Base-by-base conservation (phyloP, 1,140 invertebrate genomes). In the Sitodiplosis mosellana region DNA sequence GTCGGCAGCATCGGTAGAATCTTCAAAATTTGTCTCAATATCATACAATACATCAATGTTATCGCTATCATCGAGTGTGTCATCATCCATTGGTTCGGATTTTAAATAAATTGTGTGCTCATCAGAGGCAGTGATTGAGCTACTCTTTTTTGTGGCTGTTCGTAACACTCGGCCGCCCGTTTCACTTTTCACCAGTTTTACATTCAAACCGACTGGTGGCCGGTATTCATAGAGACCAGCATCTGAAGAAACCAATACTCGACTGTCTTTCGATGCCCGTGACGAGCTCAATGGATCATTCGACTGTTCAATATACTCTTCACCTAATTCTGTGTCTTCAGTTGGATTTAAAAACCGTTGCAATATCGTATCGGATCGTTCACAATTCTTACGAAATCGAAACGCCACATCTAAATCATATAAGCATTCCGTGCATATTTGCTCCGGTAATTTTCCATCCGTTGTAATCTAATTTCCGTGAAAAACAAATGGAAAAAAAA, bases 371-470 rank as follows among this genome's bases (percentile, higher is more conserved):
- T 56, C 48, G 7, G 60, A 56, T 7, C 52, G 52, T 45, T 57
- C 48, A 27, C 60, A 63, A 41, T 64, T 64, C 38, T 56, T 56
- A 5, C 53, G 57, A 34, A 64, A 64, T 11, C 58, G 54, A 49
- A 54, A 64, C 2, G 59, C 54, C 6, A 56, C 51, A 21, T 53
- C 51, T 1, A 64, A 48, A 45, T 64, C 62, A 8, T 53, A 45
- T 20, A 56, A 50, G 17, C 62, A 64, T 21, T 49, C 49, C 20
- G 49, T 45, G 40, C 62, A 64, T 34, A 64, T 64, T 47, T 61
- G 58, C 20, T 59, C 52, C 18, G 61, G 60, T 40, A 58, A 54
- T 4, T 60, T 59, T 34, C 58, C 57, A 41, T 56, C 58, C 2
- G 49, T 46, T 36, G 54, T 58, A 37, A 59, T 52, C 58, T 59